phyloP scores from a whole-genome alignment of 2,113 vertebrate species.

The Casuarius casuarius region DNA sequence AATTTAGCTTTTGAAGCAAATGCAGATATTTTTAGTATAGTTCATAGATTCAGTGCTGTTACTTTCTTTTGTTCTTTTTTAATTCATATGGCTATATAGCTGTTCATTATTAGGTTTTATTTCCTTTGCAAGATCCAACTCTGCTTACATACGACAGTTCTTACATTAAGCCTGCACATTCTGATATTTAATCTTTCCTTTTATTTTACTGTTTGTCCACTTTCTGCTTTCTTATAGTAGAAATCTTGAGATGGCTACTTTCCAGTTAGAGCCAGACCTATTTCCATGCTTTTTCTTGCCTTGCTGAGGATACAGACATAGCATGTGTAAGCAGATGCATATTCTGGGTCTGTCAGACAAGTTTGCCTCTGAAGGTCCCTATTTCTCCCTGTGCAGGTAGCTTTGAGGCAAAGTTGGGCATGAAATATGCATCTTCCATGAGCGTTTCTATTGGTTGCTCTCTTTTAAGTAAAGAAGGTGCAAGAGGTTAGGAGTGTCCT shows the following conservation, averaged over 20 bases:
- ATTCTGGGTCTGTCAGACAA: not conserved
- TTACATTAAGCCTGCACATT: not conserved
- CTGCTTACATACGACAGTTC: not conserved
- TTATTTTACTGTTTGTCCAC: not conserved
- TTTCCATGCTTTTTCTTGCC: not conserved
- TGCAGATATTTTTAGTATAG: not conserved
- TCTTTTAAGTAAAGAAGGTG: not conserved
- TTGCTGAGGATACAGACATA: not conserved
- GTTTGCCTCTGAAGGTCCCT: not conserved
- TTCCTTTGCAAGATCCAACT: not conserved
- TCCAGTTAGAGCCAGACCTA: not conserved
- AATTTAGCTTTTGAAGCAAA: not conserved
- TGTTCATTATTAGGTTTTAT: fast-evolving
- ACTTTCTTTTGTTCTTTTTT: not conserved
- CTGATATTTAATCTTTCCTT: not conserved
- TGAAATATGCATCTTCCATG: not conserved
- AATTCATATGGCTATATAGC: not conserved
- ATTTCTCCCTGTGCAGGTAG: not conserved
- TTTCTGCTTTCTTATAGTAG: not conserved
- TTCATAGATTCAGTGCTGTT: not conserved
- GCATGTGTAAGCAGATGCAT: not conserved
- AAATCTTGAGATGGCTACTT: not conserved
- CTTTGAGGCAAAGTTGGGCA: not conserved
- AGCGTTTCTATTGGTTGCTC: not conserved
- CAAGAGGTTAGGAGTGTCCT: not conserved